Base-by-base conservation (phyloP, 2,797 vertebrate species). In the Taenioides sp. region DNA sequence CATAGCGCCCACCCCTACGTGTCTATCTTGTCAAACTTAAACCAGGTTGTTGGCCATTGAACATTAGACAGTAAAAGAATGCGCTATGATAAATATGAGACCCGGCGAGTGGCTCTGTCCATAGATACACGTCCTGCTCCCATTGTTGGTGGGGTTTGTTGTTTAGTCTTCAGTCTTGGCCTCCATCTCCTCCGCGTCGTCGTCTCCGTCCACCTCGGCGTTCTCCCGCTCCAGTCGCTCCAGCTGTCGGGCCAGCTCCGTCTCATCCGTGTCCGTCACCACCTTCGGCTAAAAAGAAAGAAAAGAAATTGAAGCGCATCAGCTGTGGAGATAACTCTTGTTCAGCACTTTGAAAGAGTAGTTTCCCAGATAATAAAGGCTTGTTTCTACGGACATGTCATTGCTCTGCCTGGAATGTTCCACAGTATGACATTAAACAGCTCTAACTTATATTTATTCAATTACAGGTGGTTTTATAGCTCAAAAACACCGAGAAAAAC, bases 131-230 rank as follows among this genome's bases (percentile, higher is more conserved):
- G 70, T 77, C 67, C 40, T 49, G 31, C 34, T 55, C 59, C 43
- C 4, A 3, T 72, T 64, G 34, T 65, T 66, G 31, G 72, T 43
- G 40, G 40, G 40, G 40, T 4, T 14, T 43, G 34, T 1, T n/a
- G 73, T 27, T 40, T 95, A 99, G 87, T 99, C 98, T 88, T 98
- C 98, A 0, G 96, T 88, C 91, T 98, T 99, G 86, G 96, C 98
- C 93, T 99, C 98, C 97, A 98, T 98, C 91, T 99, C 98, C 80
- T 98, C 98, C 0, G 95, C 96, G 70, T 99, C 98, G 7, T 99
- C 98, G 37, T 99, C 98, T 71, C 98, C 98, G 40, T 99, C 98
- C 82, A 99, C 98, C 90, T 99, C 97, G 0, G 98, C 98, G n/a
- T 99, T 99, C 88, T 99, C 98, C 47, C 96, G 91, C 90, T 99